A percentile compares a stretch with the other conserved stretches of the same genome.
Conservation (phyloP, 2,113 vertebrate genomes). For the Pelusios castaneus region DNA sequence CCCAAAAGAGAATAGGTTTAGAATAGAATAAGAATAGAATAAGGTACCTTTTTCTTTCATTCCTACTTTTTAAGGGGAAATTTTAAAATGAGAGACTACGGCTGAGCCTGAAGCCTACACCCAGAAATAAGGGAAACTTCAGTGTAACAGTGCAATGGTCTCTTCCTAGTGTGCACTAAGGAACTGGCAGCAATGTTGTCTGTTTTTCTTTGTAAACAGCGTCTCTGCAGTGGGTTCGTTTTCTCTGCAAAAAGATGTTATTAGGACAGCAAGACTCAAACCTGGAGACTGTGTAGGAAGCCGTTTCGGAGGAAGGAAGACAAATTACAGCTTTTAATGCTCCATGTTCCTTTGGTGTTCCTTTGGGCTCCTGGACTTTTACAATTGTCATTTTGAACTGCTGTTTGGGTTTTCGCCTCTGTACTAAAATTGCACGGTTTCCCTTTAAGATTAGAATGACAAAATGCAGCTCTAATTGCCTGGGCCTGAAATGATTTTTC, state of each 20-base stretch:
- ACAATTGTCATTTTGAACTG: not conserved
- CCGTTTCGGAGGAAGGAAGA: not conserved
- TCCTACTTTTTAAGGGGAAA: not conserved
- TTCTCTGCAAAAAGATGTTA: not conserved
- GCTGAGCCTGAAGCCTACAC: not conserved
- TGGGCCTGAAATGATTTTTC: not conserved
- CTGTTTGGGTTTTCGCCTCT: no score
- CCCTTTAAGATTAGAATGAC: not conserved
- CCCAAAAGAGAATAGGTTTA: fast-evolving
- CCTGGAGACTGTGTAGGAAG: not conserved
- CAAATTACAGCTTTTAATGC: not conserved
- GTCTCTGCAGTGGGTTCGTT: not conserved
- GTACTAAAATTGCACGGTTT: not conserved
- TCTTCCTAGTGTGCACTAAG: no score
- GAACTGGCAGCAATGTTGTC: not conserved
- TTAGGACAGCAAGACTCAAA: not conserved
- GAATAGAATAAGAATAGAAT: no score
- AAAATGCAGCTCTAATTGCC: not conserved
- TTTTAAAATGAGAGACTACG: not conserved
- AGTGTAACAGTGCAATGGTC: not conserved
- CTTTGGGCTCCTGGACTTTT: not conserved
- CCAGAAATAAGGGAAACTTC: not conserved
- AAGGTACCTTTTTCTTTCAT: not conserved
- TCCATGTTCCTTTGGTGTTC: no score
- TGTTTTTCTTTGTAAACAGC: not conserved